Evolutionary conservation across 1,140 invertebrate species (phyloP).

Genomic region (Aricia agestis): DNA sequence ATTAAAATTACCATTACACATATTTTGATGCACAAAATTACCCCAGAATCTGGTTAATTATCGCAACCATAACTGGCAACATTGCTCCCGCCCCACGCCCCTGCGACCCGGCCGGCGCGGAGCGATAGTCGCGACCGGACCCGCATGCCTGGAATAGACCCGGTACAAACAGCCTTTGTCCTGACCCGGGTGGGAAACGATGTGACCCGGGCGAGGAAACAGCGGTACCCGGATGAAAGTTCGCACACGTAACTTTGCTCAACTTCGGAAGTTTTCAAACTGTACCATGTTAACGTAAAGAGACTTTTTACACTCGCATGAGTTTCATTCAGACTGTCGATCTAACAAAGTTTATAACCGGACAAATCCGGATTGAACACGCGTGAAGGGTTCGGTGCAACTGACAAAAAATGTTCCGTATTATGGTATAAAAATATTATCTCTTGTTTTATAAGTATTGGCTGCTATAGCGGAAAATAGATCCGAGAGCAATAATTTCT

Average conservation of each 20-base stretch:
- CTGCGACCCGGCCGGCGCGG: conserved; percentile 47
- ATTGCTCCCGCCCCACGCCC: conserved; percentile 47
- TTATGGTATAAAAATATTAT: no score
- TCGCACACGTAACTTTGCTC: not conserved
- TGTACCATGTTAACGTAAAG: not conserved
- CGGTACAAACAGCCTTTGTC: not conserved
- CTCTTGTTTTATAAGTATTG: no score
- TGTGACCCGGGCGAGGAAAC: not conserved
- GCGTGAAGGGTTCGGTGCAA: no score
- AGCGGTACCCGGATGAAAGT: not conserved
- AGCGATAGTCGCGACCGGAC: conserved; percentile 16
- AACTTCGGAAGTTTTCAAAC: not conserved
- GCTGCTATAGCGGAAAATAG: no score
- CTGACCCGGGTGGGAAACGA: not conserved
- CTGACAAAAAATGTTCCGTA: no score
- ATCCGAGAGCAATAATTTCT: no score
- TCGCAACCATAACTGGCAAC: conserved; percentile 43
- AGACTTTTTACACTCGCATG: not conserved
- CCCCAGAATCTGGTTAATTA: conserved; percentile 32
- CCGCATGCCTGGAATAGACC: conserved; percentile 34
- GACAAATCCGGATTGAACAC: no score
- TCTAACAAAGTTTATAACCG: no score
- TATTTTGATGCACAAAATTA: conserved; percentile 7
- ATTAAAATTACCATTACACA: not conserved
- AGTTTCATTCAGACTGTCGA: no score